phyloP scores from a whole-genome alignment of 2,113 vertebrate species.

The Gorsachius goisagi region DNA sequence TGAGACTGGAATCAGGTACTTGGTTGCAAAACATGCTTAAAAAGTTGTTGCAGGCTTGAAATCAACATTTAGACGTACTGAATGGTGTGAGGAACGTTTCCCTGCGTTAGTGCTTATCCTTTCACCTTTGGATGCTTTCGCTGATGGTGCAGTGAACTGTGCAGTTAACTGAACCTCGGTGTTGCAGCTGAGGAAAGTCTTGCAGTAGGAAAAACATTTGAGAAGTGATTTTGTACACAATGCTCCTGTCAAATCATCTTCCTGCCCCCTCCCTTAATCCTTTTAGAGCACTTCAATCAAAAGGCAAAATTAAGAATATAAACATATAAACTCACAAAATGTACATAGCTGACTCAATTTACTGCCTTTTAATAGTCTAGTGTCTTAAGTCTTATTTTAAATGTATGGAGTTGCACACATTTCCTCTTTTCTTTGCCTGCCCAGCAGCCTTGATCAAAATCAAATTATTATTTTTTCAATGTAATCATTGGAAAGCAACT shows the following conservation, averaged over 20 bases:
- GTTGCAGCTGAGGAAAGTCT: neutral
- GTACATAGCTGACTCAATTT: neutral
- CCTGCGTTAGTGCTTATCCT: neutral
- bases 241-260: neutral
- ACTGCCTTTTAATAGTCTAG: neutral
- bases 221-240: neutral
- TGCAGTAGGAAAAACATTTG: neutral
- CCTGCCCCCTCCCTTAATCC: neutral
- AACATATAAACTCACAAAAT: neutral
- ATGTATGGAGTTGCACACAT: neutral
- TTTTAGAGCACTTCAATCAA: neutral
- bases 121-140: neutral
- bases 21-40: neutral
- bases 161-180: neutral
- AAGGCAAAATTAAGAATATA: neutral
- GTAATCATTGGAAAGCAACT: neutral
- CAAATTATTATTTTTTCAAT: neutral
- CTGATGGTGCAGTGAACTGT: neutral
- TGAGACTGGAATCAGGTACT: conserved; percentile 15
- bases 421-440: neutral
- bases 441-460: neutral
- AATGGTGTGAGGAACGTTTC: neutral
- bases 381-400: neutral
- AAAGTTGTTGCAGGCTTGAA: neutral
- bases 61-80: neutral